phyloP scores from a whole-genome alignment of 2,797 vertebrate genomes.

The Rhinichthys osculus region DNA sequence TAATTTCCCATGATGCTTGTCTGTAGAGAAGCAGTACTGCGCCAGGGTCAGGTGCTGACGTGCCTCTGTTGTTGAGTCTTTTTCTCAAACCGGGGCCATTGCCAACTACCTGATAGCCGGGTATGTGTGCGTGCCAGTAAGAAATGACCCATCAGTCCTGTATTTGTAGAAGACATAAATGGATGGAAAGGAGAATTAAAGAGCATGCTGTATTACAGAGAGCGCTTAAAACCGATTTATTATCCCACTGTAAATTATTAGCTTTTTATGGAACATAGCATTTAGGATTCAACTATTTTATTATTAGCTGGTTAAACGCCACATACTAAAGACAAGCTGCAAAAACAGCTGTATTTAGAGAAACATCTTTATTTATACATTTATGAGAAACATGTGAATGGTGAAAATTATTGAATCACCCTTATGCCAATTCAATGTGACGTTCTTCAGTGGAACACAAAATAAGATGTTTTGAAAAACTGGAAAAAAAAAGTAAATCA shows the following conservation, averaged over 20 bases:
- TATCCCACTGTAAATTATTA: not conserved
- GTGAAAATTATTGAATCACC: not conserved
- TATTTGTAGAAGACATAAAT: constrained; percentile 21
- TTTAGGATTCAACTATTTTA: constrained; percentile 20
- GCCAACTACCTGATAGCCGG: constrained; percentile 80
- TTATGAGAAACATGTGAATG: not conserved
- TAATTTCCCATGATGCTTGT: constrained; percentile 32
- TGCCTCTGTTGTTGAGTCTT: constrained; percentile 86
- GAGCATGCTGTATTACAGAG: not conserved
- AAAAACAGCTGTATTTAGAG: not conserved
- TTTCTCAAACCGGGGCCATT: constrained; percentile 74
- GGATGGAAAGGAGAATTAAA: constrained; percentile 1
- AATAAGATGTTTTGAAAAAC: not conserved
- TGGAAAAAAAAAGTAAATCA: not conserved
- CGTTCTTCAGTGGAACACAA: not conserved
- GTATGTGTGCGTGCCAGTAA: constrained; percentile 6
- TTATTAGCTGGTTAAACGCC: constrained; percentile 8
- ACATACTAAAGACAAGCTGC: constrained; percentile 4
- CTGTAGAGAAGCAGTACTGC: constrained; percentile 75
- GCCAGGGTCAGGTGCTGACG: constrained; percentile 79
- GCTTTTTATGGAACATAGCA: not conserved
- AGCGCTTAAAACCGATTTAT: not conserved
- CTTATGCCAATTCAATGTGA: not conserved
- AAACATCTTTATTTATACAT: not conserved
- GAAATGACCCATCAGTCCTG: constrained; percentile 44